Percentiles rank a stretch among this genome's conserved stretches.
phyloP scores from a whole-genome alignment of 2,113 vertebrate genomes.

The Beaufortia kweichowensis region DNA sequence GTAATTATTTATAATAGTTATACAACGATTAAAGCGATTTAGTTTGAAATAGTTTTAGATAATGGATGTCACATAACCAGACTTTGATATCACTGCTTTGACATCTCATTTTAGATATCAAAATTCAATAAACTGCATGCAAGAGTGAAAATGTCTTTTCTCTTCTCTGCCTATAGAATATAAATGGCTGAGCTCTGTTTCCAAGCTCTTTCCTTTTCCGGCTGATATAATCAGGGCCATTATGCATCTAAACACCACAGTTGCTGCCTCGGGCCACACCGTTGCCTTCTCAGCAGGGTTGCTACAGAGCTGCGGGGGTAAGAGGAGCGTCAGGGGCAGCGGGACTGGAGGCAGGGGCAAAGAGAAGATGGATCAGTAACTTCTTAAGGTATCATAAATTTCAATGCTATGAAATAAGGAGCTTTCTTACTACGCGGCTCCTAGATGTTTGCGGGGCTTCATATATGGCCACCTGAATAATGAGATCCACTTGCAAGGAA shows the following conservation, averaged over 20 bases:
- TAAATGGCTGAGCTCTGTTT: background rate
- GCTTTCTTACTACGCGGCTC: constrained; percentile 23
- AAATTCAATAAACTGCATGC: no score
- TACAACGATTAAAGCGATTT: no score
- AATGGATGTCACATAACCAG: no score
- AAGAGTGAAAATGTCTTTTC: background rate
- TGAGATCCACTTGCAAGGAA: constrained; percentile 46
- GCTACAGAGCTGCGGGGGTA: background rate
- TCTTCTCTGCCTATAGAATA: background rate
- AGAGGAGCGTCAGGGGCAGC: background rate
- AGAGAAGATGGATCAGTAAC: constrained; percentile 17
- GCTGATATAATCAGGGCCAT: constrained; percentile 43
- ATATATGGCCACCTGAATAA: constrained; percentile 48
- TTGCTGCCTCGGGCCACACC: constrained; percentile 34
- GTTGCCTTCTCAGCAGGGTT: background rate
- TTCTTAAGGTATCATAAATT: constrained; percentile 41
- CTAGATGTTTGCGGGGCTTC: constrained; percentile 42
- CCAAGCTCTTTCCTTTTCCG: constrained; percentile 15
- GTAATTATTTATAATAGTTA: no score
- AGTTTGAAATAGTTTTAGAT: no score
- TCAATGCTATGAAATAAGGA: constrained; percentile 34
- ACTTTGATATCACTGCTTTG: no score
- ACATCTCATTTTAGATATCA: no score
- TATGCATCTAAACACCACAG: constrained; percentile 49
- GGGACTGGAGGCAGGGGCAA: constrained; percentile 8